A percentile compares a stretch with the other conserved stretches of the same genome.
Evolutionary conservation across 2,888 invertebrate species (phyloP).

Genomic region (Caenorhabditis uteleia): DNA sequence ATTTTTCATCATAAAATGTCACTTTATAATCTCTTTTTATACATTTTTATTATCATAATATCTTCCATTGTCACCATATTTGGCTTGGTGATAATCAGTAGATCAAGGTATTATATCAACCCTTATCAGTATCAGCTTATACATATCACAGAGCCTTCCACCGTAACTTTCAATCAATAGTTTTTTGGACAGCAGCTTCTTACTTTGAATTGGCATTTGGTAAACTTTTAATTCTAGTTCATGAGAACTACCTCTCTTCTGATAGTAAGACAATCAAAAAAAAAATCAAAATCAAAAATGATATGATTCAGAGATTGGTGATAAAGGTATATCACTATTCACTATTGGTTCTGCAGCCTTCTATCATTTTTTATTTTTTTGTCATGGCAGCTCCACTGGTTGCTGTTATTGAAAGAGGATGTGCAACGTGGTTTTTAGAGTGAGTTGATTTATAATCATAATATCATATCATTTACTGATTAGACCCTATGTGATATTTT

Average conservation of each 20-base stretch:
- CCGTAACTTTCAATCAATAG: slow-evolving; percentile 9
- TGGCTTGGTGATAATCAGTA: slow-evolving; percentile 4
- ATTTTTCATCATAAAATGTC: too few relatives aligned
- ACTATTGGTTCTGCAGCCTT: slow-evolving; percentile 9
- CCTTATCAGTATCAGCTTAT: neutral
- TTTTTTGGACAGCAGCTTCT: slow-evolving; percentile 16
- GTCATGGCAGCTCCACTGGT: slow-evolving; percentile 19
- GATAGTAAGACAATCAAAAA: slow-evolving; percentile 7
- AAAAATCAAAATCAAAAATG: too few relatives aligned
- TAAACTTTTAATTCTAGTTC: slow-evolving; percentile 14
- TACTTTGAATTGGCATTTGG: slow-evolving; percentile 21
- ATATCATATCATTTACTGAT: too few relatives aligned
- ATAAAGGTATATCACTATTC: slow-evolving; percentile 4
- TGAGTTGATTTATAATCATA: slow-evolving; percentile 6
- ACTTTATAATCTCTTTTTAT: slow-evolving; percentile 3
- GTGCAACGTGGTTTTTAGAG: slow-evolving; percentile 20
- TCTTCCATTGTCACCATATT: slow-evolving; percentile 7
- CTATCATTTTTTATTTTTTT: slow-evolving; percentile 21
- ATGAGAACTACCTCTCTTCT: slow-evolving; percentile 5
- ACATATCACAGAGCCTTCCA: slow-evolving; percentile 11
- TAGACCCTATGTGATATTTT: too few relatives aligned
- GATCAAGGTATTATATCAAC: neutral
- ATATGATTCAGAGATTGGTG: neutral
- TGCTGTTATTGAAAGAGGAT: slow-evolving; percentile 12
- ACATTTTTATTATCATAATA: slow-evolving; percentile 6